A percentile compares a stretch with the other conserved stretches of the same genome.
phyloP scores from a whole-genome alignment of 1,140 invertebrate genomes.

The Formica selysi region DNA sequence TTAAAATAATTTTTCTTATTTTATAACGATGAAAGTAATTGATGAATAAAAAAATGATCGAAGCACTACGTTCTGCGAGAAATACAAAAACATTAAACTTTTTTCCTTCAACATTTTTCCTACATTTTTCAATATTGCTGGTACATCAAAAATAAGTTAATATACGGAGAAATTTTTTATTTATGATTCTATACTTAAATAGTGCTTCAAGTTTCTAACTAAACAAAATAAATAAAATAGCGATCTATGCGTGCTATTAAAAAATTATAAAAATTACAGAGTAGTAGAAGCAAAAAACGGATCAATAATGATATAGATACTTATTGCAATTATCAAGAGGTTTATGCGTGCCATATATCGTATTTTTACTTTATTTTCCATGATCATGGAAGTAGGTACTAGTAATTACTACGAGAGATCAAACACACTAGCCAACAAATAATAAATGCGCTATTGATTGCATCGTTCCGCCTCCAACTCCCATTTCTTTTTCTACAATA shows the following conservation, averaged over 20 bases:
- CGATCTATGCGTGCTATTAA: neutral
- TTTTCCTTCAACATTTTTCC: too few species aligned
- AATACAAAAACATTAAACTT: too few species aligned
- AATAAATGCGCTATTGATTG: constrained; percentile 11
- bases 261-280: neutral
- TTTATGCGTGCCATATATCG: neutral
- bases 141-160: too few species aligned
- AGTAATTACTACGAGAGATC: neutral
- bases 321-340: neutral
- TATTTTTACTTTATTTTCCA: neutral
- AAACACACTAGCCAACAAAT: neutral
- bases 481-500: neutral
- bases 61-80: too few species aligned
- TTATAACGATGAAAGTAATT: too few species aligned
- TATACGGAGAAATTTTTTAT: neutral
- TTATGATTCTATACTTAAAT: neutral
- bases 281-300: neutral
- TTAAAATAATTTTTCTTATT: too few species aligned
- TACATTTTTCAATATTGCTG: too few species aligned
- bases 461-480: neutral
- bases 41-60: too few species aligned
- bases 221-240: neutral
- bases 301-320: neutral
- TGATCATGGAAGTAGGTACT: neutral
- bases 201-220: neutral